phyloP scores from a whole-genome alignment of 2,888 invertebrate genomes.

The Hedychridium roseum region DNA sequence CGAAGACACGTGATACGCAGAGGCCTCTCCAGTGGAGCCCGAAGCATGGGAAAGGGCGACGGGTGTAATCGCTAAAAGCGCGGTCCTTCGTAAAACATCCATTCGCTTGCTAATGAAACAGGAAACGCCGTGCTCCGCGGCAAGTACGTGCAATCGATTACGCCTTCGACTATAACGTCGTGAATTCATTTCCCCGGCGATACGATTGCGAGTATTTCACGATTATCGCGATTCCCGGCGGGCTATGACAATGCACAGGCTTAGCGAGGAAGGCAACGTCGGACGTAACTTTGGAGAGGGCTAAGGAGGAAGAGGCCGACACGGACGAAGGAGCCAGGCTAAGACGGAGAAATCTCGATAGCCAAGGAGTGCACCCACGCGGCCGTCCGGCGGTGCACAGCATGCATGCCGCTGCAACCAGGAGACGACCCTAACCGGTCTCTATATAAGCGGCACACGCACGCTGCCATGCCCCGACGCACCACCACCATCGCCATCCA shows the following conservation, averaged over 20 bases:
- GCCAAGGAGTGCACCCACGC: conserved; percentile 45
- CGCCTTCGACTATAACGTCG: no score
- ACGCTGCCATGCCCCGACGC: conserved; percentile 8
- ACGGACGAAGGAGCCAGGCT: conserved; percentile 11
- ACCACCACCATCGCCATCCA: conserved; percentile 36
- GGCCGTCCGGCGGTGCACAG: conserved; percentile 27
- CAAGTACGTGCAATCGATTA: no score
- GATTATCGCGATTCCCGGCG: no score
- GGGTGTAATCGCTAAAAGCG: no score
- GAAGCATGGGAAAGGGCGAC: no score
- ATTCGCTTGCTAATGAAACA: no score
- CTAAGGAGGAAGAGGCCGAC: conserved; percentile 3
- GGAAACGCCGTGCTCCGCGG: no score
- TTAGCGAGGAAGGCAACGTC: neutral
- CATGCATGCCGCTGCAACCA: conserved; percentile 13
- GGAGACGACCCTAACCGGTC: conserved; percentile 43
- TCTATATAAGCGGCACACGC: conserved; percentile 32
- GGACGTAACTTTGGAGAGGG: neutral
- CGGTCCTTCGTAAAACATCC: no score
- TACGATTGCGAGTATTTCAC: no score
- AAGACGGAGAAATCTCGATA: conserved; percentile 36
- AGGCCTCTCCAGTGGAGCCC: no score
- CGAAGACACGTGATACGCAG: no score
- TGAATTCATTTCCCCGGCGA: no score
- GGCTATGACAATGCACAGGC: neutral